Base-by-base conservation (phyloP, 2,113 vertebrate species). In the Zootoca vivipara region DNA sequence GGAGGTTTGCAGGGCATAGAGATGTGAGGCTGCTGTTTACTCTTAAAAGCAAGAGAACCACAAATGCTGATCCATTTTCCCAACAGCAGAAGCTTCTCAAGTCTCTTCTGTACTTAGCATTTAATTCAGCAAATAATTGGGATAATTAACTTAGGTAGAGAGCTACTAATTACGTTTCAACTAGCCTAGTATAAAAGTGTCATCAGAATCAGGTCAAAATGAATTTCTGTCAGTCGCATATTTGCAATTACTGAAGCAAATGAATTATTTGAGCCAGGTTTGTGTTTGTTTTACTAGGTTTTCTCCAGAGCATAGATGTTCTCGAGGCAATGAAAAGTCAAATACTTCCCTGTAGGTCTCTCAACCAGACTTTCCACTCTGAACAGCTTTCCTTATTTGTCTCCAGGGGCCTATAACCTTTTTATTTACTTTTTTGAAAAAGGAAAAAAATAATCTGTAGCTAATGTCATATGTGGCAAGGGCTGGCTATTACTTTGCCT, bases 361-460 rank as follows among this genome's bases (percentile, higher is more conserved):
- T 87, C 85, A 87, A 70, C 75, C 64, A 67, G 64, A 79, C 38
- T 56, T 67, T 26, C 75, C 26, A 46, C 81, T 83, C 40, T 52
- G 82, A 72, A 72, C 65, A 72, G 85, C 85, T 87, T 79, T 79
- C 78, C 42, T 72, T 87, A 80, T 79, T 69, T 79, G 40, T 80
- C 85, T 72, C 65, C 70, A 58, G 85, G 38, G 85, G 46, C 52
- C 77, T 87, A 80, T 80, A 87, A 72, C 85, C 20, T 72, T 87
- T 40, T 87, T 87, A 69, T 80, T 87, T 79, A 79, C 64, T 80
- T 80, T 69, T 46, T 20, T 10, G 46, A 9, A 12, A 20, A 15
- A 18, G 2, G 3, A 62, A n/a, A n/a, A 10, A 62, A 78, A 85
- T n/a, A 67, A 38, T 56, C n/a, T 24, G 38, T 70, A 58, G 85